A percentile compares a stretch with the other conserved stretches of the same genome.
Evolutionary conservation across 2,113 vertebrate genomes (phyloP).

Genomic region (Dicerorhinus sumatrensis): DNA sequence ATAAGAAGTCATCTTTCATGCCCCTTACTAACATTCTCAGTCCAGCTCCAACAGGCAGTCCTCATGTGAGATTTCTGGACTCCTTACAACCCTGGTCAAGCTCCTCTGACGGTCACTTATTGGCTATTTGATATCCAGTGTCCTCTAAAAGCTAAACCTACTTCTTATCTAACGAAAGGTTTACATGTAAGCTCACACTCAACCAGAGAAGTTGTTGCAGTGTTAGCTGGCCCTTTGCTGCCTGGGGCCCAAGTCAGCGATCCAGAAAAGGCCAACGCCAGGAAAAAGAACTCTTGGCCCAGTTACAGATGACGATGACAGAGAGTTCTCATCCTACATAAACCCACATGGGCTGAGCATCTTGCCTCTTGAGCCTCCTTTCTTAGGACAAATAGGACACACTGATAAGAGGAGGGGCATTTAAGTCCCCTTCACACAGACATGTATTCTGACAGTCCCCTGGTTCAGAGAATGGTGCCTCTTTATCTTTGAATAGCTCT

Average conservation of each 20-base stretch:
- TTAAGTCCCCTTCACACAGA: not conserved
- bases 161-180: not conserved
- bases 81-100: not conserved
- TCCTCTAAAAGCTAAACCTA: not conserved
- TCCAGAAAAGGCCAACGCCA: not conserved
- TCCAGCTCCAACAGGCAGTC: not conserved
- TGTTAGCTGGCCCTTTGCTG: not conserved
- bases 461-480: not conserved
- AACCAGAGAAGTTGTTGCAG: not conserved
- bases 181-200: not conserved
- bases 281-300: not conserved
- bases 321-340: not conserved
- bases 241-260: not conserved
- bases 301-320: not conserved
- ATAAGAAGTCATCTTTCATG: not conserved
- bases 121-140: not conserved
- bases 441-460: not conserved
- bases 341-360: not conserved
- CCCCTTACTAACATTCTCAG: not conserved
- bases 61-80: not conserved
- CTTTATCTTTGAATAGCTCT: not conserved
- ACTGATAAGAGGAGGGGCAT: not conserved
- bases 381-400: not conserved
- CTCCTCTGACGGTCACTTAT: not conserved
- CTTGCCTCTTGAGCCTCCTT: not conserved